Percentiles rank a stretch among this genome's conserved stretches.
Evolutionary conservation across 2,888 invertebrate genomes (phyloP).

Genomic region (Dilophus febrilis): DNA sequence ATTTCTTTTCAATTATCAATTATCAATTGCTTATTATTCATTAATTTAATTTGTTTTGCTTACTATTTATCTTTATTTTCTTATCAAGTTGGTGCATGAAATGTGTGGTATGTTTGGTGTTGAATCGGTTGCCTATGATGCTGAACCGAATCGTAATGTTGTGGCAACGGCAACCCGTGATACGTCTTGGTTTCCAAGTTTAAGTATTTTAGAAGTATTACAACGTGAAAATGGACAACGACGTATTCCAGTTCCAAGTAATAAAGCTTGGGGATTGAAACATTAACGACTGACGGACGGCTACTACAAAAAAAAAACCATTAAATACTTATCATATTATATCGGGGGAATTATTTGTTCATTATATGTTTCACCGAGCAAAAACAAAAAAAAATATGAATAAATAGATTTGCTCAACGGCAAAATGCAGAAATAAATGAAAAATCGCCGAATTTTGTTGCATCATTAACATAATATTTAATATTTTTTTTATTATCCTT

Average conservation of each 20-base stretch:
- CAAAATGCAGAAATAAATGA: no score
- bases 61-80: background rate
- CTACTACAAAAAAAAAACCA: no score
- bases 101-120: constrained; percentile 89
- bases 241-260: constrained; percentile 53
- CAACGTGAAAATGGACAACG: constrained; percentile 64
- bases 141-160: constrained; percentile 88
- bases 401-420: no score
- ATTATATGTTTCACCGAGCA: no score
- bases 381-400: no score
- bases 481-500: no score
- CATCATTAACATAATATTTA: no score
- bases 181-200: constrained; percentile 73
- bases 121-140: constrained; percentile 85
- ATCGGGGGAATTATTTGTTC: no score
- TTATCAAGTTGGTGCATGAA: constrained; percentile 61
- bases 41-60: no score
- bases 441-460: no score
- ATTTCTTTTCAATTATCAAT: background rate
- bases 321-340: no score
- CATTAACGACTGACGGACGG: no score
- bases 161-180: constrained; percentile 76
- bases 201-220: constrained; percentile 65
- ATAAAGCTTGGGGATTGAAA: constrained; percentile 3
- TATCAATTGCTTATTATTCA: background rate